Base-by-base conservation (phyloP, 2,888 invertebrate genomes). In the Chymomyza caudatula region DNA sequence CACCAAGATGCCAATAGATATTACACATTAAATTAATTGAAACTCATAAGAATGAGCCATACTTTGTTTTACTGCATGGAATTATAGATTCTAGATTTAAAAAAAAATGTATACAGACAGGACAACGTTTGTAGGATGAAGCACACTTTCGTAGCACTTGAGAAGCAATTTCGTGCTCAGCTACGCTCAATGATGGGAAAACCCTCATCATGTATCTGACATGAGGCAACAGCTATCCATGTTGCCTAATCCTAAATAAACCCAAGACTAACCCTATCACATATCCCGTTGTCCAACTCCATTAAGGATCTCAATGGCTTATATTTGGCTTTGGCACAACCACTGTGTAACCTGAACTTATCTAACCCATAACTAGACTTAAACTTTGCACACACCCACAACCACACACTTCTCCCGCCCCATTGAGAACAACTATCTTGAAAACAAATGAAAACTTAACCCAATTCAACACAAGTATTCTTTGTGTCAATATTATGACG, bases 401-500 rank as follows among this genome's bases (percentile, higher is more conserved):
- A 43, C 43, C 20, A 11, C 13, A 43, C 42, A 20, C 20, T 56
- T 8, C 19, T 52, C 6, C 23, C 3, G 11, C 22, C 11, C 17
- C 15, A 19, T 17, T n/a, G 11, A n/a, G 4, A 37, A 29, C 37
- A n/a, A 49, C 44, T 37, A 43, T 29, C 44, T 25, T 43, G 52
- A 59, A 60, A 54, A 15, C 47, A 23, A 54, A 55, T 2, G 55
- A 56, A 47, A 66, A 60, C 51, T 58, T 63, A 71, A 72, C 71
- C 72, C 56, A 71, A 53, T 60, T 71, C 52, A 56, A 57, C 53
- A 51, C 29, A 55, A 52, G 25, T 47, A 60, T 72, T 63, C 20
- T 72, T 60, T 71, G 63, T 67, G 73, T 72, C 71, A 71, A 67
- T 57, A 54, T 66, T 55, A 57, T 61, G 58, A 19, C 20, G 22